phyloP scores from a whole-genome alignment of 53 echinoderm and acorn worm species.

The Stichopus horrens region DNA sequence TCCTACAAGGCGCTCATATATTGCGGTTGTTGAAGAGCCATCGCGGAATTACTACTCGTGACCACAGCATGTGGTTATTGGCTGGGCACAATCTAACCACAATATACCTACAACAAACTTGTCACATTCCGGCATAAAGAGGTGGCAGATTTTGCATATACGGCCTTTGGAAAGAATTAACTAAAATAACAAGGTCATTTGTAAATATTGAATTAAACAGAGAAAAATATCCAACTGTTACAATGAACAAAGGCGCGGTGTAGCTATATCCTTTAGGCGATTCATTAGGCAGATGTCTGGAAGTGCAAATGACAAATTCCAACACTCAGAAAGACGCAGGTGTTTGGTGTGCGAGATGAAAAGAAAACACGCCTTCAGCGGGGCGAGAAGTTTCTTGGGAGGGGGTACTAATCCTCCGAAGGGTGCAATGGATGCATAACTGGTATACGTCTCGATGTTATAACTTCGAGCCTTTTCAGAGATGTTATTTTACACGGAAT shows the following conservation, averaged over 20 bases:
- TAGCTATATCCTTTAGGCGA: background rate
- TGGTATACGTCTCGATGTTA: no score
- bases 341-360: no score
- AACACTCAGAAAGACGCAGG: no score
- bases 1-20: no score
- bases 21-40: background rate
- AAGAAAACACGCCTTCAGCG: no score
- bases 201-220: background rate
- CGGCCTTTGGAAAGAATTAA: background rate
- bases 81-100: background rate
- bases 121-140: background rate
- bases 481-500: no score
- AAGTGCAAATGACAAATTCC: no score
- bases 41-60: slow-evolving; percentile 3
- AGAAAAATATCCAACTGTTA: slow-evolving; percentile 1
- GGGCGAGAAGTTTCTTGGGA: no score
- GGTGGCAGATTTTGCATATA: background rate
- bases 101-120: background rate
- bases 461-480: no score
- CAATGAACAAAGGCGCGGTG: background rate
- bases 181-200: no score
- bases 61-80: slow-evolving; percentile 12
- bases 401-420: no score
- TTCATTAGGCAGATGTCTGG: background rate
- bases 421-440: no score